phyloP scores from a whole-genome alignment of 1,140 invertebrate species.

The Heliconius eleuchia region DNA sequence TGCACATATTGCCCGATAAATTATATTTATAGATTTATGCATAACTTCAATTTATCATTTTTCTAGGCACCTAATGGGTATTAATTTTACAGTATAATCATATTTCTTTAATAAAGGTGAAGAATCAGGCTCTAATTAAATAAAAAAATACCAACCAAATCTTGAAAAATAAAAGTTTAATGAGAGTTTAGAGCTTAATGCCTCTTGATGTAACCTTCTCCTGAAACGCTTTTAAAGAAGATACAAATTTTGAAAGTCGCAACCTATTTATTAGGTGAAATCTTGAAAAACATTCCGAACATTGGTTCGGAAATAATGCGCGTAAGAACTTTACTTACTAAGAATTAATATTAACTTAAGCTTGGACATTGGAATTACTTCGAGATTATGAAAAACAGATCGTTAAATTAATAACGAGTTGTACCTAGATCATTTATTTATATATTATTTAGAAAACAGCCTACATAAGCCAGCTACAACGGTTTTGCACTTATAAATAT shows the following conservation, averaged over 20 bases:
- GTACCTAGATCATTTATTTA: too few relatives aligned
- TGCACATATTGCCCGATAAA: background rate
- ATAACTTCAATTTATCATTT: background rate
- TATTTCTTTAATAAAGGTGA: background rate
- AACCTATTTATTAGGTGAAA: conserved; percentile 6
- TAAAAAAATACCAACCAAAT: background rate
- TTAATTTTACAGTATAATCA: background rate
- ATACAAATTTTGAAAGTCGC: background rate
- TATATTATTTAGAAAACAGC: too few relatives aligned
- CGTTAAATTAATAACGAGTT: background rate
- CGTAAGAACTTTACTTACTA: background rate
- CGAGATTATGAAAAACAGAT: background rate
- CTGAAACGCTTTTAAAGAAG: background rate
- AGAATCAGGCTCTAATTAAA: background rate
- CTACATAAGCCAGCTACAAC: too few relatives aligned
- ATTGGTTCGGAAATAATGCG: background rate
- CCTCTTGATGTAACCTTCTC: background rate
- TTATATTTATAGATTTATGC: background rate
- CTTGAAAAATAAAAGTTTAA: conserved; percentile 2
- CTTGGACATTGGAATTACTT: background rate
- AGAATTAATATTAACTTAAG: background rate
- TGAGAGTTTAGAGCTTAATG: background rate
- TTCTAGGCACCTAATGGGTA: background rate
- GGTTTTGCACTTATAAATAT: too few relatives aligned
- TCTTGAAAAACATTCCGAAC: background rate